Evolutionary conservation across 2,888 invertebrate species (phyloP).

Genomic region (Drosophila mimetica): DNA sequence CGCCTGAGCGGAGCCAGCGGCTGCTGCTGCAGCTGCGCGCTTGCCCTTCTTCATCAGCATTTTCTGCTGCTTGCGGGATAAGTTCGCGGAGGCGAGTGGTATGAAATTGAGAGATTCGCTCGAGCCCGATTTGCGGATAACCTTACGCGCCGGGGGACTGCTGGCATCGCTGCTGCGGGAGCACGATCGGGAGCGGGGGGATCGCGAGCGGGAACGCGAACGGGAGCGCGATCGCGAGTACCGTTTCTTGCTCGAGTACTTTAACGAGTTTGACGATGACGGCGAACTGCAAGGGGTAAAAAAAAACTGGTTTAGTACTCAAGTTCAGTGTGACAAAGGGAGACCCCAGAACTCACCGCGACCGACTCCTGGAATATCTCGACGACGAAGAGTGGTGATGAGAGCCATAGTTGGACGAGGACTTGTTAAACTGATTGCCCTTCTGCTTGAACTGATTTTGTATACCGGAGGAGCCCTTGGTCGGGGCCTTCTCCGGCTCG

Average conservation of each 20-base stretch:
- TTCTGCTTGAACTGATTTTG: constrained; percentile 66
- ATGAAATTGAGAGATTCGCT: constrained; percentile 84
- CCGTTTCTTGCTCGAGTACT: constrained; percentile 72
- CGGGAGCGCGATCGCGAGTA: constrained; percentile 69
- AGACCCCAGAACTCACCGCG: constrained; percentile 70
- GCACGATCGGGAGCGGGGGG: constrained; percentile 85
- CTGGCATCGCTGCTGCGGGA: constrained; percentile 65
- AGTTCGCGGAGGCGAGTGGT: constrained; percentile 73
- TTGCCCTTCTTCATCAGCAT: constrained; percentile 83
- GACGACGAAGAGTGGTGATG: constrained; percentile 61
- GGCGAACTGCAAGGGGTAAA: constrained; percentile 70
- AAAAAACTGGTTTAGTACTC: constrained; percentile 1
- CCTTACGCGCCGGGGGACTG: constrained; percentile 64
- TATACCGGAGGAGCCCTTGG: constrained; percentile 39
- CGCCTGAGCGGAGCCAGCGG: constrained; percentile 20
- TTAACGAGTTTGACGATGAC: constrained; percentile 62
- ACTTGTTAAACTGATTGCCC: constrained; percentile 78
- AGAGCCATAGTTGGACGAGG: constrained; percentile 20
- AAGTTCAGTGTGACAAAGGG: background rate
- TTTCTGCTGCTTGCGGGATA: constrained; percentile 83
- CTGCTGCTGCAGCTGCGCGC: constrained; percentile 57
- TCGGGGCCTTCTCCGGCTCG: constrained; percentile 28
- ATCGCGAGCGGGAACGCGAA: constrained; percentile 84
- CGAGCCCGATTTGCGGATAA: constrained; percentile 67
- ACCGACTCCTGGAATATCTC: constrained; percentile 83